A percentile compares a stretch with the other conserved stretches of the same genome.
Conservation (phyloP, 2,888 invertebrate species). For the Rhagophthalmus giganteus region DNA sequence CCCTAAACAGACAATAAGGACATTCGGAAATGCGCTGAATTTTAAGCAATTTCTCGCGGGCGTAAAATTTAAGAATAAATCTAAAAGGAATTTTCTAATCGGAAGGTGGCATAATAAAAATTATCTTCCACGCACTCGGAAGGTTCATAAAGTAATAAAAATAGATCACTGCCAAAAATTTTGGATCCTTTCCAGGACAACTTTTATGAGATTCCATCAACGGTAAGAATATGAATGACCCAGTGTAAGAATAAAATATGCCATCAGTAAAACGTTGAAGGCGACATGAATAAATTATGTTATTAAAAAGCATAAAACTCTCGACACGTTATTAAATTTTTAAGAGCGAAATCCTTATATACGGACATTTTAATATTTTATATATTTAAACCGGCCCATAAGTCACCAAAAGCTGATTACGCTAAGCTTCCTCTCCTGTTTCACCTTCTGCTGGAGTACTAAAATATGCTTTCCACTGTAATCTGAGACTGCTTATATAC, state of each 20-base stretch:
- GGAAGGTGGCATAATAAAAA: slow-evolving; percentile 1
- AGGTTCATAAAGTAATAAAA: slow-evolving; percentile 18
- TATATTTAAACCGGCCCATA: slow-evolving; percentile 46
- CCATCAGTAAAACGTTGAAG: slow-evolving; percentile 37
- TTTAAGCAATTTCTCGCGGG: neutral
- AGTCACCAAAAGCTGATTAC: slow-evolving; percentile 47
- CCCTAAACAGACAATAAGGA: slow-evolving; percentile 12
- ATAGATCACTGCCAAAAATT: slow-evolving; percentile 15
- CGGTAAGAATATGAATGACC: slow-evolving; percentile 37
- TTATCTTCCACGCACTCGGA: no score
- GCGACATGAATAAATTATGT: slow-evolving; percentile 40
- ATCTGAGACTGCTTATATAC: slow-evolving; percentile 15
- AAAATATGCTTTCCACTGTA: slow-evolving; percentile 19
- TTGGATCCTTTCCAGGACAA: slow-evolving; percentile 18
- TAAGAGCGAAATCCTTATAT: slow-evolving; percentile 42
- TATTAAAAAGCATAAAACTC: slow-evolving; percentile 44
- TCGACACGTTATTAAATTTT: slow-evolving; percentile 47
- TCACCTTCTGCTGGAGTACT: slow-evolving; percentile 18
- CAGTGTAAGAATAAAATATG: slow-evolving; percentile 38
- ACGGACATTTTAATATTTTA: slow-evolving; percentile 46
- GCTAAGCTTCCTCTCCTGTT: slow-evolving; percentile 38
- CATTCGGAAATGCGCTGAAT: slow-evolving; percentile 4
- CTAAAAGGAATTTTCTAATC: no score
- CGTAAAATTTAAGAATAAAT: no score
- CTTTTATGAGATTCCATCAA: slow-evolving; percentile 27